A percentile compares a stretch with the other conserved stretches of the same genome.
These are phyloP conservation scores for Aleadryas rufinucha DNA, from an alignment of 2,113 vertebrate genomes.

Conservation along the genomic window DNA sequence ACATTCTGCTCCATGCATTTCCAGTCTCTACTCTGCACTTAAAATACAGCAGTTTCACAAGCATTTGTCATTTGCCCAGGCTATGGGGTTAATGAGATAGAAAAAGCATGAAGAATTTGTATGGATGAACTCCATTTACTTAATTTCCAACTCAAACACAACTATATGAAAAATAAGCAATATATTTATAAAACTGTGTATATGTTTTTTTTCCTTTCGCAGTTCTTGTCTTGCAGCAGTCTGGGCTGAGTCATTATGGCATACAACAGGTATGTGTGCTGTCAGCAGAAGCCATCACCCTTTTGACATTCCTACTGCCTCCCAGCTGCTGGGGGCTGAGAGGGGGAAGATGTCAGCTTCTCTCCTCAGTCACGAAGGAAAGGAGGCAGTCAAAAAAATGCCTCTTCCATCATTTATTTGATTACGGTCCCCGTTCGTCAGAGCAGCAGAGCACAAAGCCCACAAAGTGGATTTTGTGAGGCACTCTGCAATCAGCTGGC, in stretches of 20 bases:
- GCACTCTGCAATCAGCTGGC: neutral
- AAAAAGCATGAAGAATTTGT: slow-evolving; percentile 5
- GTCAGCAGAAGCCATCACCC: neutral
- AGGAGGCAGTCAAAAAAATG: neutral
- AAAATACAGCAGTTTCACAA: neutral
- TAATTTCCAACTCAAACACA: slow-evolving; percentile 10
- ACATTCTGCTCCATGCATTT: slow-evolving; percentile 14
- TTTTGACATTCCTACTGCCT: neutral
- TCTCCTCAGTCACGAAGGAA: neutral
- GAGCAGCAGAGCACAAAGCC: neutral
- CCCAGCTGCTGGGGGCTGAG: neutral
- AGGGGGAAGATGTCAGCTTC: neutral
- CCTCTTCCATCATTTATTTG: neutral
- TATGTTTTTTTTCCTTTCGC: neutral
- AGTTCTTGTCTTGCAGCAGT: neutral
- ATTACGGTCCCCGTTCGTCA: neutral
- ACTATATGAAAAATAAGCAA: neutral
- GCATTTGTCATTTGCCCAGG: slow-evolving; percentile 37
- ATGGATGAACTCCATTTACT: slow-evolving; percentile 4
- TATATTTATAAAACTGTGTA: neutral
- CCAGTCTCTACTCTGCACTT: slow-evolving; percentile 6
- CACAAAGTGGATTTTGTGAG: neutral
- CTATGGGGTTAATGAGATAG: slow-evolving; percentile 19
- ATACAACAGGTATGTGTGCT: neutral
- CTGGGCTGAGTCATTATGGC: neutral